Evolutionary conservation across 2,113 vertebrate species (phyloP), one percentile per base, ranked within the genome.

Genomic region (Megaceryle torquata): DNA sequence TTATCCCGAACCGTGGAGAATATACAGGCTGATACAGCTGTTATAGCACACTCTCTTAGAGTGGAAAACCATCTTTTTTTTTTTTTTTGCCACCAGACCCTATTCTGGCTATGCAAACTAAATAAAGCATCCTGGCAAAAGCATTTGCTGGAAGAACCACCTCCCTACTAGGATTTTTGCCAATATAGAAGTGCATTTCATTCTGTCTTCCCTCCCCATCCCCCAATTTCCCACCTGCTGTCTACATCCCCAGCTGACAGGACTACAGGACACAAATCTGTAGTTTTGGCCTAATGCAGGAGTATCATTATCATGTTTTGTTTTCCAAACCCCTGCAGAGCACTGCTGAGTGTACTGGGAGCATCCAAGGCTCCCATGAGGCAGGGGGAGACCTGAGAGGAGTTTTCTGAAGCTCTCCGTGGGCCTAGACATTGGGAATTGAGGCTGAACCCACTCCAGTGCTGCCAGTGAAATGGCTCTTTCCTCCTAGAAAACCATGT

Each of bases 51-150:
- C 35, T 39, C 64, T 95, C 72, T 88, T 90, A 83, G 68, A 15
- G 35, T 83, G 10, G 57, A 88, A 96, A 96, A 97, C 83, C 54
- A 59, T 77, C 28, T 88, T 94, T 95, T 83, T 11, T 94, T 95
- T 83, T 11, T 26, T 88, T 94, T 94, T 84, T 11, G 9, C 60
- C 91, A 95, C 56, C 51, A 95, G 82, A 64, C 59, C 68, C 64
- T 91, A 78, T 86, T 90, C 60, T 86, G 86, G 68, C 80, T 90
- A 88, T 81, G 69, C 89, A 91, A 93, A 78, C 90, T 84, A 96
- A 93, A 93, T 91, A 96, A 93, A 95, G 82, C 69, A 88, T 83
- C 60, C 72, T 91, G 68, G 89, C 71, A 94, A 90, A 91, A 93
- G 74, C 35, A 64, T 81, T 82, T 94, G 51, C 71, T 93, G 64